Evolutionary conservation across 2,113 vertebrate genomes (phyloP), one percentile per base, ranked within the genome.

Genomic region (Fukomys damarensis): DNA sequence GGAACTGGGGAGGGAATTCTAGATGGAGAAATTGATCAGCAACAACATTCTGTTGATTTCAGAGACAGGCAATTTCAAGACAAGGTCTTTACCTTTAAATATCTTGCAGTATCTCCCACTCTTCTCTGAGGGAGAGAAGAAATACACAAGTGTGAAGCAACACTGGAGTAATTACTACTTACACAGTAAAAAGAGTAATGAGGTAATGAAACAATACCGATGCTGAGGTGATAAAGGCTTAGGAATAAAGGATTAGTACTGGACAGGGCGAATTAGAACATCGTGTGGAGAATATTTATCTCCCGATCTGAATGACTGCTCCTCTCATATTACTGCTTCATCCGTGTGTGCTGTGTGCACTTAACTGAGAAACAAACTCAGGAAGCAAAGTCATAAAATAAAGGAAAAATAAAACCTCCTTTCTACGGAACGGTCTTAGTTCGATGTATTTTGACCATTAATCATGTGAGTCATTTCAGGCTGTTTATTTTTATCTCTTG

Each of bases 41-140:
- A 72, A 5, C 14, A 58, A 58, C 17, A 58, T 58, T 58, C 56
- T 58, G 20, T 58, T 16, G 65, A 81, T 65, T 96, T 96, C 19
- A 91, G 24, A 32, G 85, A 32, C 86, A 94, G 38, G 58, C 28
- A 87, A 89, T 90, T 88, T 38, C 26, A 86, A 89, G 65, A 66
- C 32, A 92, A n/a, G 4, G 20, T 56, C 41, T 94, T 91, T 70
- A 61, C 90, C n/a, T 95, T 94, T 93, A 68, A 84, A 77, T 87
- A 88, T 26, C 46, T 24, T 70, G 1, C 65, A 87, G 74, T 89
- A 58, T 17, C 56, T 58, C 56, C 59, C 19, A 94, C 54, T n/a
- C n/a, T n/a, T n/a, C n/a, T n/a, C 19, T 20, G 54, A 66, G 30
- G 49, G 32, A 93, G 77, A 56, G 94, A 86, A 91, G 88, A 91